Percentiles rank a stretch among this genome's conserved stretches.
Evolutionary conservation across 1,140 invertebrate genomes (phyloP).

Genomic region (Aethina tumida): DNA sequence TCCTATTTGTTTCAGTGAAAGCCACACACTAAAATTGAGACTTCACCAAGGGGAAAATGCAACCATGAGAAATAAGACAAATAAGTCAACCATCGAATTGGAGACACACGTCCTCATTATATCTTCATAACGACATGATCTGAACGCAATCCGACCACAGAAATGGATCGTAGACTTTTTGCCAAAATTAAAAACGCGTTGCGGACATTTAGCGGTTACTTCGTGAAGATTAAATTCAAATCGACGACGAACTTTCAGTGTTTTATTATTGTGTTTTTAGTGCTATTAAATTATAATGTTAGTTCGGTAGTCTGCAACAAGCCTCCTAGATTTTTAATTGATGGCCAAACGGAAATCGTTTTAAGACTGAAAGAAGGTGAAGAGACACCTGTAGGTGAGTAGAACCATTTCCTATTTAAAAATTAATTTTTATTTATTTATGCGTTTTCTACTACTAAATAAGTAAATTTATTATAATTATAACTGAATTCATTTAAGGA

Average conservation of each 20-base stretch:
- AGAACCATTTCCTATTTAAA: too few species aligned
- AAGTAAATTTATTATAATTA: too few species aligned
- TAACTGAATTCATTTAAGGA: too few species aligned
- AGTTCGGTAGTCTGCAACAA: slow-evolving; percentile 45
- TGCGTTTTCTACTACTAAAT: too few species aligned
- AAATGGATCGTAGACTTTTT: not conserved
- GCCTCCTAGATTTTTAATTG: slow-evolving; percentile 72
- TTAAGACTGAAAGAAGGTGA: slow-evolving; percentile 76
- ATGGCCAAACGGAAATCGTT: slow-evolving; percentile 82
- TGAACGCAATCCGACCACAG: not conserved
- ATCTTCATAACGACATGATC: not conserved
- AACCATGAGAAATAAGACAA: not conserved
- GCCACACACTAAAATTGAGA: too few species aligned
- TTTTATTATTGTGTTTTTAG: slow-evolving; percentile 11
- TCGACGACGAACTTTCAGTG: not conserved
- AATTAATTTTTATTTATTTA: too few species aligned
- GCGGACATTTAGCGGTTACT: slow-evolving; percentile 21
- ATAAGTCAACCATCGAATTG: slow-evolving; percentile 1
- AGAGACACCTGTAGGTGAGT: slow-evolving; percentile 76
- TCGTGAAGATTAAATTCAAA: slow-evolving; percentile 26
- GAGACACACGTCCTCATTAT: slow-evolving; percentile 2
- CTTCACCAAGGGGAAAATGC: not conserved
- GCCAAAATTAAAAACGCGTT: slow-evolving; percentile 14
- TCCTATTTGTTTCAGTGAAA: too few species aligned
- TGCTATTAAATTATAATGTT: slow-evolving; percentile 17